These are phyloP conservation scores for Pseudochirops corinnae DNA, from an alignment of 2,797 vertebrate genomes.

Conservation along the genomic window DNA sequence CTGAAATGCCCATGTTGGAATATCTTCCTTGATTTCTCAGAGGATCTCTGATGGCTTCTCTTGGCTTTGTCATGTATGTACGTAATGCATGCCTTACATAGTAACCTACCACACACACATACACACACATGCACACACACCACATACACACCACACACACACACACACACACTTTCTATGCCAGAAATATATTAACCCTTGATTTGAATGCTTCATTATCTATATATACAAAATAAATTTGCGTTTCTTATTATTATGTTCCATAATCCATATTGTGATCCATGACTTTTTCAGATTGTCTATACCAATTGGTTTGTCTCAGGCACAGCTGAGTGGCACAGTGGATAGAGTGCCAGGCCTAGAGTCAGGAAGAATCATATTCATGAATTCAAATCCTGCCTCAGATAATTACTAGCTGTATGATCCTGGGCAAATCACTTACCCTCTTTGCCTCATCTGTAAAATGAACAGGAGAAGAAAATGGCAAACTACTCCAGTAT, in stretches of 20 bases:
- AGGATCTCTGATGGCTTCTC: background rate
- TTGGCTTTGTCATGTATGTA: background rate
- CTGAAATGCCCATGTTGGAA: background rate
- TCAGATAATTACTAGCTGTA: background rate
- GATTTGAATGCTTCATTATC: background rate
- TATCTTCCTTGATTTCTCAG: background rate
- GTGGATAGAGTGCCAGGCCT: background rate
- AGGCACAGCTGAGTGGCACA: background rate
- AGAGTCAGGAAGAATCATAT: background rate
- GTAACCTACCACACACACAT: background rate
- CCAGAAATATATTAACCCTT: background rate
- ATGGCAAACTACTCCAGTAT: background rate
- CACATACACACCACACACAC: background rate
- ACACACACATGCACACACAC: background rate
- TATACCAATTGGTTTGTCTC: background rate
- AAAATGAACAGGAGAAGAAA: background rate
- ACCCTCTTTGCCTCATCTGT: background rate
- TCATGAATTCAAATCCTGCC: background rate
- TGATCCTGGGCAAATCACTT: background rate
- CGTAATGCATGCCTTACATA: background rate
- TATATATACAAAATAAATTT: background rate
- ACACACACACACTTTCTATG: background rate
- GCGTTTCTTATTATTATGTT: background rate
- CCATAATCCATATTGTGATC: background rate
- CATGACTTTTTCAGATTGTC: background rate